phyloP scores from a whole-genome alignment of 2,888 invertebrate genomes.

The Chrysotoxum bicinctum region DNA sequence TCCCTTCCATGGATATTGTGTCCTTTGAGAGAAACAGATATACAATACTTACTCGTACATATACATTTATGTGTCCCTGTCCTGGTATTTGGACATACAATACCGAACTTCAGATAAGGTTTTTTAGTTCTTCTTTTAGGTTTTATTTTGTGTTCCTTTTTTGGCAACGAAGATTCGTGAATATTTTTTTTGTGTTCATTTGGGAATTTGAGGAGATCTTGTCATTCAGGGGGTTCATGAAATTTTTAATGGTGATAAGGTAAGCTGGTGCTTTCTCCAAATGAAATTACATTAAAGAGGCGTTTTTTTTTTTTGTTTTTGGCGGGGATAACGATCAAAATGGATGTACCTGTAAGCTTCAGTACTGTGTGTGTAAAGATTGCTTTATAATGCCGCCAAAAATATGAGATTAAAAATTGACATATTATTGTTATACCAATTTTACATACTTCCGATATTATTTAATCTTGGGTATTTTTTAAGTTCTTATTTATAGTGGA shows the following conservation, averaged over 20 bases:
- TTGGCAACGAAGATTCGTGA: slow-evolving; percentile 49
- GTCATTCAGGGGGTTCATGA: slow-evolving; percentile 57
- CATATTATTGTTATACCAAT: too few species aligned
- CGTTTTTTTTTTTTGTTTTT: background rate
- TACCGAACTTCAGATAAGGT: slow-evolving; percentile 61
- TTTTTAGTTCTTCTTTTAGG: background rate
- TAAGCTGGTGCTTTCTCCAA: slow-evolving; percentile 62
- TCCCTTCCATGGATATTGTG: slow-evolving; percentile 34
- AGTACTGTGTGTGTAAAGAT: background rate
- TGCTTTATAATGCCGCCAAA: slow-evolving; percentile 1
- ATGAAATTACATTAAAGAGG: slow-evolving; percentile 48
- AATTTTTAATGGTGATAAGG: slow-evolving; percentile 47
- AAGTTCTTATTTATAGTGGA: too few species aligned
- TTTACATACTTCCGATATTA: too few species aligned
- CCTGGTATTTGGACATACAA: slow-evolving; percentile 62
- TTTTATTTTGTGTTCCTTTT: slow-evolving; percentile 19
- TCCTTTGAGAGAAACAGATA: slow-evolving; percentile 51
- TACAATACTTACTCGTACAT: background rate
- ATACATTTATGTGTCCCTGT: slow-evolving; percentile 31
- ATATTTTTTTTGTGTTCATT: slow-evolving; percentile 38
- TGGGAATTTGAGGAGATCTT: slow-evolving; percentile 61
- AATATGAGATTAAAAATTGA: too few species aligned
- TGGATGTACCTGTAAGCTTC: background rate
- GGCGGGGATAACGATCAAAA: too few species aligned
- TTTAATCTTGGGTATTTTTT: too few species aligned